Base-by-base conservation (phyloP, 1,140 invertebrate species). In the Panulirus ornatus region DNA sequence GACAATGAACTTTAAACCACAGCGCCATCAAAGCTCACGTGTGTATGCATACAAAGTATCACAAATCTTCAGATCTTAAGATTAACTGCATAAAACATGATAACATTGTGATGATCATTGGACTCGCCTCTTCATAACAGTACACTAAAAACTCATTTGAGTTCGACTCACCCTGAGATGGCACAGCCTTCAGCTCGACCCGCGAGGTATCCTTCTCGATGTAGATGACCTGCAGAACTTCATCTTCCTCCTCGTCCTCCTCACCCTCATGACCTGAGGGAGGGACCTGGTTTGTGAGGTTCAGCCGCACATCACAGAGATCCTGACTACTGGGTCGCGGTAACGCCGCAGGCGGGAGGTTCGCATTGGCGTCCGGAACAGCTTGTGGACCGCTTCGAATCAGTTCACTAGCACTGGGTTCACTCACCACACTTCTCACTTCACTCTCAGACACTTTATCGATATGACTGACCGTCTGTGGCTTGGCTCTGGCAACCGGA, bases 161-260 rank as follows among this genome's bases (percentile, higher is more conserved):
- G 2, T 30, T 6, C 34, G 19, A 70, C 78, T 84, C n/a, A 90
- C 88, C 81, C 30, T 90, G 40, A 30, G 70, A 76, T 38, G 51
- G 30, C 16, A 70, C 30, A 34, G 70, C 54, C 19, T 36, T 40
- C 1, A 88, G 51, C 54, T 81, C 63, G 47, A 51, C 76, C 34
- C 47, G 66, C 2, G 76, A 34, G 1, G 63, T 36, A 16, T 82
- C 86, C 27, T 81, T 88, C 38, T 90, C 88, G 36, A 78, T 58
- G 66, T 83, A 90, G 71, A 76, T 90, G 9, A 90, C 88, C 44
- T 78, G 88, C n/a, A 90, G 88, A 19, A 90, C 81, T 71, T 90
- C 79, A n/a, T 90, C 88, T 9, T 90, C 88, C 30, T 84, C 88
- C 22, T 90, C 81, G n/a, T n/a, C n/a, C 36, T 90, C 88, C n/a